A percentile compares a stretch with the other conserved stretches of the same genome.
Conservation (phyloP, 2,888 invertebrate species). For the Tineola bisselliella region DNA sequence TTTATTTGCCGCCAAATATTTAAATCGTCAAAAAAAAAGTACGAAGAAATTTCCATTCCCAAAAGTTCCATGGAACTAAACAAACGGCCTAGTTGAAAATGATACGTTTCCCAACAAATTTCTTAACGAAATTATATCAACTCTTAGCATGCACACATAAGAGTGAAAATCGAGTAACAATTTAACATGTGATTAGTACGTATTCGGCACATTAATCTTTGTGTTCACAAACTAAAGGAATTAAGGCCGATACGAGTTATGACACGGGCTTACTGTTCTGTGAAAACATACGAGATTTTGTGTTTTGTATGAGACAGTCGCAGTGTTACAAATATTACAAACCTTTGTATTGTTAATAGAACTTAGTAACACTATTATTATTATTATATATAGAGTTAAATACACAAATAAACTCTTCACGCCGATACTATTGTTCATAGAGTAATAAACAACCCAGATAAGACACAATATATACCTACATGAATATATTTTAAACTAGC, state of each 20-base stretch:
- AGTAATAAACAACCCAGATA: too few relatives aligned
- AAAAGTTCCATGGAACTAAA: neutral
- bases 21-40: too few relatives aligned
- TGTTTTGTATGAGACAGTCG: conserved; percentile 6
- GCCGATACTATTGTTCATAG: too few relatives aligned
- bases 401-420: too few relatives aligned
- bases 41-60: too few relatives aligned
- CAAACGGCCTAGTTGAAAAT: neutral
- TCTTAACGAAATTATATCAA: neutral
- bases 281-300: conserved; percentile 1
- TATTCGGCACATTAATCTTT: neutral
- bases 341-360: too few relatives aligned
- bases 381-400: too few relatives aligned
- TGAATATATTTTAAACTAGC: too few relatives aligned
- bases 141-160: neutral
- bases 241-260: neutral
- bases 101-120: neutral
- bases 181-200: neutral
- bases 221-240: neutral
- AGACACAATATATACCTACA: too few relatives aligned
- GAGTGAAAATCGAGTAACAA: neutral
- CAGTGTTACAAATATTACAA: conserved; percentile 2
- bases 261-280: neutral
- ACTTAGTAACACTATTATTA: too few relatives aligned
- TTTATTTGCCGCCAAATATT: too few relatives aligned